phyloP scores from a whole-genome alignment of 1,140 invertebrate genomes.

The Mycetomoellerius zeteki region DNA sequence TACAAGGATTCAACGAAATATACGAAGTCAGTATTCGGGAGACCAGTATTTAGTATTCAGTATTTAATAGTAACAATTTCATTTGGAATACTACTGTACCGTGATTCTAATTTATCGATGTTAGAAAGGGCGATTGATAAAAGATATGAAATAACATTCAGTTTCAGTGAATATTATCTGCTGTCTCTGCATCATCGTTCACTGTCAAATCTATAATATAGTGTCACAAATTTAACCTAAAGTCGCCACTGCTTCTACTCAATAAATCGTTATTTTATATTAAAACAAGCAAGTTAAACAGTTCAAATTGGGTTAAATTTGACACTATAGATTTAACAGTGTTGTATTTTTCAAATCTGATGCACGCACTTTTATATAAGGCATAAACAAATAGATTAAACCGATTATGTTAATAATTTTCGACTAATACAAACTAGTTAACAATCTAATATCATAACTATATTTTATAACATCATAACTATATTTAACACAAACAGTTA shows the following conservation, averaged over 20 bases:
- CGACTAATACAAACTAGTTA: background rate
- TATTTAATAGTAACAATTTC: slow-evolving; percentile 33
- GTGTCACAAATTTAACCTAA: no score
- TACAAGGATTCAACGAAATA: slow-evolving; percentile 23
- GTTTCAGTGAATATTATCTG: background rate
- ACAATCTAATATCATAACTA: no score
- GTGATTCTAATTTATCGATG: background rate
- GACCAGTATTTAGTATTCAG: background rate
- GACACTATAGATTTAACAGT: no score
- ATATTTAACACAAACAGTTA: no score
- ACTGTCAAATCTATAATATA: no score
- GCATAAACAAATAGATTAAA: slow-evolving; percentile 4
- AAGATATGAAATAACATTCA: background rate
- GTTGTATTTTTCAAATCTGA: background rate
- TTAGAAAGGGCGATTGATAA: slow-evolving; percentile 7
- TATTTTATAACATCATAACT: no score
- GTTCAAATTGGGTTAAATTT: no score
- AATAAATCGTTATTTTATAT: no score
- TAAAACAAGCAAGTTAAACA: no score
- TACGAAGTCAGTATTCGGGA: background rate
- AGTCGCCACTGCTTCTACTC: no score
- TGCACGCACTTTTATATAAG: no score
- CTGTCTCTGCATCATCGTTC: no score
- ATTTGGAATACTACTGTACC: background rate
- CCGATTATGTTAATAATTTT: slow-evolving; percentile 13